Evolutionary conservation across 1,140 invertebrate genomes (phyloP), one percentile per base, ranked within the genome.

Genomic region (Heterodera carotae): DNA sequence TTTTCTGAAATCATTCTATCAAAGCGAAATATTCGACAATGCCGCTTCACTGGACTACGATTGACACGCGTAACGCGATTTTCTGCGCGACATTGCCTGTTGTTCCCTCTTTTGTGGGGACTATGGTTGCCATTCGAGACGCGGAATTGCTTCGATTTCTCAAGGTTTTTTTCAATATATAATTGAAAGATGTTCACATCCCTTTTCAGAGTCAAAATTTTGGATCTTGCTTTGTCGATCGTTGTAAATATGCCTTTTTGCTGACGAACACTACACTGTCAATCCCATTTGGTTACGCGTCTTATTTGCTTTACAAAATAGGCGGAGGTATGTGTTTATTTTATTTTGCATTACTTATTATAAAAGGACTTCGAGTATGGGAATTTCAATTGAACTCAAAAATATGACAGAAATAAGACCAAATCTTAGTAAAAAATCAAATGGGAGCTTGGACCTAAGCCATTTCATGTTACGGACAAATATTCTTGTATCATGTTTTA

Each of bases 291-390:
- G 85, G 85, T 31, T 87, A 87, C 70, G 85, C 85, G 3, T 84
- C 84, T 22, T 88, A 87, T 74, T 66, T 87, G 33, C 80, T 88
- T 66, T 87, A 85, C 82, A 87, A 88, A 62, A 77, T 86, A 76
- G 85, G 85, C 4, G 85, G 85, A 72, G 85, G 84, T 80, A 36
- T 81, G 53, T 56, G 39, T 43, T 43, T 8, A 2, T 6, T 43
- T 12, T 8, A 43, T 80, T 25, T 66, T 69, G 33, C 39, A 27
- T n/a, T n/a, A n/a, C n/a, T n/a, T n/a, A n/a, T n/a, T n/a, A n/a
- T n/a, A n/a, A n/a, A n/a, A n/a, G n/a, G n/a, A n/a, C n/a, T n/a
- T n/a, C n/a, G n/a, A n/a, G n/a, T n/a, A n/a, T n/a, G n/a, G n/a
- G n/a, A n/a, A n/a, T n/a, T n/a, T n/a, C n/a, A n/a, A n/a, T n/a